phyloP scores from a whole-genome alignment of 1,140 invertebrate genomes.

The Saccostrea cuccullata region DNA sequence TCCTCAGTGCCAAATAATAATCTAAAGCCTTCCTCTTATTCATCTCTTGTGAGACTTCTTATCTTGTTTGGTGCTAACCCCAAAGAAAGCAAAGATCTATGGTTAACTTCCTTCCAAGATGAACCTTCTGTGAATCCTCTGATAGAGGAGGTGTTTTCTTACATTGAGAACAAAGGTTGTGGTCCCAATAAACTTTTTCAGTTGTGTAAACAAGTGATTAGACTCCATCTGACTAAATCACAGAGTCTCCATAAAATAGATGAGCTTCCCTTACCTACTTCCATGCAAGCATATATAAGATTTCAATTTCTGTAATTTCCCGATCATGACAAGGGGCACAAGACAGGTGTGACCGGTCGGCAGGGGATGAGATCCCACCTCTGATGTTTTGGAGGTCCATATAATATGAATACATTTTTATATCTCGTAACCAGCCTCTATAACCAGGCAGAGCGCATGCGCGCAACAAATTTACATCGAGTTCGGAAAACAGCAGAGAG shows the following conservation, averaged over 20 bases:
- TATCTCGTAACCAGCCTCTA: no score
- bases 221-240: slow-evolving; percentile 50
- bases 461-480: no score
- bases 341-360: no score
- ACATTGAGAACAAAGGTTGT: slow-evolving; percentile 53
- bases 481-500: no score
- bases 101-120: slow-evolving; percentile 32
- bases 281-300: slow-evolving; percentile 61
- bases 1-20: neutral
- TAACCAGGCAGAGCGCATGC: no score
- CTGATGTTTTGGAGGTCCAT: no score
- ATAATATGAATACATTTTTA: no score
- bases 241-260: slow-evolving; percentile 59
- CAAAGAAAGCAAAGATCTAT: slow-evolving; percentile 41
- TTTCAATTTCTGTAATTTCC: slow-evolving; percentile 56
- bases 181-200: slow-evolving; percentile 61
- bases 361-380: no score
- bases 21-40: slow-evolving; percentile 52
- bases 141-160: slow-evolving; percentile 61
- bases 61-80: slow-evolving; percentile 54
- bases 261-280: slow-evolving; percentile 57
- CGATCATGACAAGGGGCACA: no score
- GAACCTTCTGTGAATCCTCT: slow-evolving; percentile 34
- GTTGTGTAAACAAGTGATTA: slow-evolving; percentile 58
- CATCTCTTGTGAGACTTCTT: slow-evolving; percentile 61